Evolutionary conservation across 1,140 invertebrate species (phyloP).

Genomic region (Lordiphosa stackelbergi): DNA sequence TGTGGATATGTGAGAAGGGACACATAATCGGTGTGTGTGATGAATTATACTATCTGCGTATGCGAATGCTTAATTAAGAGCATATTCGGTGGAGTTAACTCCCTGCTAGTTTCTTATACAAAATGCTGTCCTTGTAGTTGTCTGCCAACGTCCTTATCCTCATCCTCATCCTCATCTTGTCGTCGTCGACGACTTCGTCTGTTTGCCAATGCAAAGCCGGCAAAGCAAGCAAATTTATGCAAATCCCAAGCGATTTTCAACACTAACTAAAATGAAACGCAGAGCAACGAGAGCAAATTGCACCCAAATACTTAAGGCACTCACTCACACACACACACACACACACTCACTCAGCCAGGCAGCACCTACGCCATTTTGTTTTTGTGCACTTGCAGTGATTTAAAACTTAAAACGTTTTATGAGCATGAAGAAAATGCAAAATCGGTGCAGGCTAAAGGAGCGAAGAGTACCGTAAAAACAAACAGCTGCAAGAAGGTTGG

Average conservation of each 20-base stretch:
- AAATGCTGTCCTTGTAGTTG: conserved; percentile 27
- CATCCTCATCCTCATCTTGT: conserved; percentile 1
- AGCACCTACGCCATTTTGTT: conserved; percentile 37
- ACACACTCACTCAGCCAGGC: conserved; percentile 14
- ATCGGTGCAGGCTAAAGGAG: background rate
- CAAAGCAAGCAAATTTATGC: conserved; percentile 68
- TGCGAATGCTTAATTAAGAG: conserved; percentile 7
- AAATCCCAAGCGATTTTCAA: conserved; percentile 73
- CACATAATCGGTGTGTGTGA: too few species aligned
- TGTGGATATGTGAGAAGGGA: conserved; percentile 23
- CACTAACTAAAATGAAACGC: conserved; percentile 70
- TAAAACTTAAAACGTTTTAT: conserved; percentile 53
- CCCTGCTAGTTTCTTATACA: conserved; percentile 27
- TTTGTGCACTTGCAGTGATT: conserved; percentile 61
- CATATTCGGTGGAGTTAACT: background rate
- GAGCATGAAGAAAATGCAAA: conserved; percentile 14
- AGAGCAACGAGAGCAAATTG: conserved; percentile 48
- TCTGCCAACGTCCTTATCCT: background rate
- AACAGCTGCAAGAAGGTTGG: too few species aligned
- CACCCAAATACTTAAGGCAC: conserved; percentile 70
- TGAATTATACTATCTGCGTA: conserved; percentile 24
- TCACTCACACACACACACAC: conserved; percentile 30
- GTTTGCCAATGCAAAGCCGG: conserved; percentile 42
- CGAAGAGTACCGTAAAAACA: background rate
- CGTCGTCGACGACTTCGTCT: conserved; percentile 7